Evolutionary conservation across 2,888 invertebrate species (phyloP).

Genomic region (Troilus luridus): DNA sequence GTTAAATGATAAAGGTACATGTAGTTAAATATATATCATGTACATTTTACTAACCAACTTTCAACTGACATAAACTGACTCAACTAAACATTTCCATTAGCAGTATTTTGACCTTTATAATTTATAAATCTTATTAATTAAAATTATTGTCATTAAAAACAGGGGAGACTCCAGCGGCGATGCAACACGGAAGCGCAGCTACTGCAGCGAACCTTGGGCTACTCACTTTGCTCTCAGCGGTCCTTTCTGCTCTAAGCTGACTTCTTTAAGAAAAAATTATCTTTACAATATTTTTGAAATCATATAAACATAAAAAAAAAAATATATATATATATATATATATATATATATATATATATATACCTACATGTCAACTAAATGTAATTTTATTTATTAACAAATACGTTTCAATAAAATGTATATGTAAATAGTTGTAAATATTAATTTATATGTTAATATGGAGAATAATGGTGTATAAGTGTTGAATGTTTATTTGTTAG

Average conservation of each 20-base stretch:
- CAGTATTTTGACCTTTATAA: too few relatives aligned
- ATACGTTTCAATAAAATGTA: background rate
- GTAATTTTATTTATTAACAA: background rate
- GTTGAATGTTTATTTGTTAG: background rate
- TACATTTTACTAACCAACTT: too few relatives aligned
- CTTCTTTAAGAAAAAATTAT: background rate
- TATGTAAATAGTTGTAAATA: conserved; percentile 24
- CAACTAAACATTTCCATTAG: too few relatives aligned
- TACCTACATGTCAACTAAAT: conserved; percentile 12
- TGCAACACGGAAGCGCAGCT: conserved; percentile 66
- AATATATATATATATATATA: background rate
- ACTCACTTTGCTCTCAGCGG: conserved; percentile 59
- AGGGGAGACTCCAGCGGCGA: conserved; percentile 67
- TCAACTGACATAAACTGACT: too few relatives aligned
- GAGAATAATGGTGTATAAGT: background rate
- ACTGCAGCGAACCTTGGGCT: conserved; percentile 60
- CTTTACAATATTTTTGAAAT: background rate
- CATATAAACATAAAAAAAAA: background rate
- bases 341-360: background rate
- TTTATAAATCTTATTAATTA: background rate
- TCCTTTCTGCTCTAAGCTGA: conserved; percentile 55
- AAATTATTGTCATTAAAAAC: background rate
- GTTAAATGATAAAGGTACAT: too few relatives aligned
- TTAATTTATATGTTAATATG: background rate
- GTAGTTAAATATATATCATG: too few relatives aligned